Evolutionary conservation across 2,797 vertebrate genomes (phyloP), one percentile per base, ranked within the genome.

Genomic region (Pseudomugil gertrudae): DNA sequence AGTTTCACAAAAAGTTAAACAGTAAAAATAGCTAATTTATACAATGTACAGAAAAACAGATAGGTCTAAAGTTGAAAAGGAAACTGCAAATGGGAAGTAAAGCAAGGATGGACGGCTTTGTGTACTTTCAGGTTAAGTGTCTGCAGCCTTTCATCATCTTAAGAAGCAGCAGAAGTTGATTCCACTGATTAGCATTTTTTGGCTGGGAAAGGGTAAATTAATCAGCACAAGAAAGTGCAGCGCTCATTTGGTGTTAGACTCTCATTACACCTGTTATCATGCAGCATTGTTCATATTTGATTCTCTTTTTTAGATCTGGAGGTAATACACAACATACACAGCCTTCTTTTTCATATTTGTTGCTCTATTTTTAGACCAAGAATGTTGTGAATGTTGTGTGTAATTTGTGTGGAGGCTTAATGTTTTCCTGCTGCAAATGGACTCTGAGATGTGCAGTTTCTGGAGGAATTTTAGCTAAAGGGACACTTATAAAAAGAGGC

Each of bases 131-230:
- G 50, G 66, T 56, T 40, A 72, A 27, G 23, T 60, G 58, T 64
- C 48, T 52, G 23, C 47, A 40, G 33, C 32, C 50, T 76, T 66
- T 69, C 29, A 63, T 66, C 52, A 30, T 23, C 38, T 48, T 32
- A 36, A 62, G 61, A 66, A 30, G 61, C 10, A 36, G 30, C 26
- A 17, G 11, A 58, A 30, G 30, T 47, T 56, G 9, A 70, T 63
- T 75, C 64, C 30, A 48, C 57, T 63, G 73, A 85, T 80, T 64
- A 77, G 55, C 48, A 43, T 27, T 51, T 27, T 51, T 74, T 30
- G 32, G 59, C 62, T 61, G 27, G 55, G 48, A 83, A 76, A 74
- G 59, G 64, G 43, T 67, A 69, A 78, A 71, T 48, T 68, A 79
- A 76, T 74, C 53, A 78, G 56, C 51, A 36, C 58, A 66, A 57